phyloP scores from a whole-genome alignment of 1,140 invertebrate species.

The Octopus bimaculoides region DNA sequence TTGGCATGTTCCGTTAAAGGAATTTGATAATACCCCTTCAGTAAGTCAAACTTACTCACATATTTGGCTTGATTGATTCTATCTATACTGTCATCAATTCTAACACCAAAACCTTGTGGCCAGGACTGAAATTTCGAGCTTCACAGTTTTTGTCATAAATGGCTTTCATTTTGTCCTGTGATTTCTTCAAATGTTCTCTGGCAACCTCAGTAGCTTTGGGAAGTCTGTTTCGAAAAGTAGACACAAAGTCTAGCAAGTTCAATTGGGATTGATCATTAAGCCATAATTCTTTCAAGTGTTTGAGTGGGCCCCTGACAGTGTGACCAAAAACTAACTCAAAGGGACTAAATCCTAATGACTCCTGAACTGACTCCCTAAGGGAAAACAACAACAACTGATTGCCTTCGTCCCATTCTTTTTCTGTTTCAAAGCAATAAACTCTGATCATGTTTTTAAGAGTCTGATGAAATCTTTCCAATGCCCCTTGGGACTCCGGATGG shows the following conservation, averaged over 20 bases:
- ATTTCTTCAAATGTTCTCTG: background rate
- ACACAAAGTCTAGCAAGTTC: background rate
- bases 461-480: constrained; percentile 13
- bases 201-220: background rate
- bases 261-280: background rate
- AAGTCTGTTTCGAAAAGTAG: background rate
- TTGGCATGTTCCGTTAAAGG: too few relatives aligned
- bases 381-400: background rate
- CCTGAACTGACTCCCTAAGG: background rate
- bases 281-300: background rate
- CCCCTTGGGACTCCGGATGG: constrained; percentile 14
- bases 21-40: too few relatives aligned
- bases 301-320: background rate
- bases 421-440: background rate
- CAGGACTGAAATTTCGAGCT: background rate
- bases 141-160: background rate
- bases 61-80: too few relatives aligned
- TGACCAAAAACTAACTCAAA: background rate
- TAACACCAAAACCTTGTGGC: too few relatives aligned
- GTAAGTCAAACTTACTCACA: too few relatives aligned
- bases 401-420: background rate
- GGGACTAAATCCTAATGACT: background rate
- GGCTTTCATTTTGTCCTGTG: background rate
- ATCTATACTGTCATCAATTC: too few relatives aligned
- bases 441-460: constrained; percentile 12